Evolutionary conservation across 2,888 invertebrate genomes (phyloP).

Genomic region (Ormyrus labotus): DNA sequence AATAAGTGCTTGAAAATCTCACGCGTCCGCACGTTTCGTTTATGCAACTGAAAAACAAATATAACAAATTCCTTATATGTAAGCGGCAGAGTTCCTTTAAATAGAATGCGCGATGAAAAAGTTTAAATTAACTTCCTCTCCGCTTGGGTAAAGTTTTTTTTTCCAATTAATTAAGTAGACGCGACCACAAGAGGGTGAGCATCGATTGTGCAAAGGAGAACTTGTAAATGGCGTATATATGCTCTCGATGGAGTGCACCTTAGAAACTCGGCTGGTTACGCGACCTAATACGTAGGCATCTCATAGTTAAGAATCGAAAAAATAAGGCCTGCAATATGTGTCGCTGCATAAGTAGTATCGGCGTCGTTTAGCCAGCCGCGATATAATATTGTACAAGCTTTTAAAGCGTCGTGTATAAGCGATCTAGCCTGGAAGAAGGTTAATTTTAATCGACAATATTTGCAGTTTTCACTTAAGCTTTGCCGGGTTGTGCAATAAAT

Average conservation of each 20-base stretch:
- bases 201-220: conserved; percentile 39
- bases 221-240: conserved; percentile 27
- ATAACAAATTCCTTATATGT: not conserved
- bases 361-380: not conserved
- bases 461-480: too few relatives aligned
- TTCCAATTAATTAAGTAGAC: conserved; percentile 50
- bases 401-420: not conserved
- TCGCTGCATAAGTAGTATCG: not conserved
- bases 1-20: too few relatives aligned
- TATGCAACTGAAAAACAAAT: not conserved
- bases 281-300: not conserved
- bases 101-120: conserved; percentile 25
- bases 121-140: conserved; percentile 43
- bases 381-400: not conserved
- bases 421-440: too few relatives aligned
- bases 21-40: too few relatives aligned
- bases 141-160: conserved; percentile 19
- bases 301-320: not conserved
- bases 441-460: too few relatives aligned
- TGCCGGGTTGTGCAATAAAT: too few relatives aligned
- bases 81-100: conserved; percentile 6
- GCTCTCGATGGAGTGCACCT: not conserved
- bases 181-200: conserved; percentile 28
- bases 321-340: not conserved
- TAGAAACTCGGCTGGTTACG: conserved; percentile 4